Percentiles rank a stretch among this genome's conserved stretches.
phyloP scores from a whole-genome alignment of 1,140 invertebrate species.

The Drosophila subobscura region DNA sequence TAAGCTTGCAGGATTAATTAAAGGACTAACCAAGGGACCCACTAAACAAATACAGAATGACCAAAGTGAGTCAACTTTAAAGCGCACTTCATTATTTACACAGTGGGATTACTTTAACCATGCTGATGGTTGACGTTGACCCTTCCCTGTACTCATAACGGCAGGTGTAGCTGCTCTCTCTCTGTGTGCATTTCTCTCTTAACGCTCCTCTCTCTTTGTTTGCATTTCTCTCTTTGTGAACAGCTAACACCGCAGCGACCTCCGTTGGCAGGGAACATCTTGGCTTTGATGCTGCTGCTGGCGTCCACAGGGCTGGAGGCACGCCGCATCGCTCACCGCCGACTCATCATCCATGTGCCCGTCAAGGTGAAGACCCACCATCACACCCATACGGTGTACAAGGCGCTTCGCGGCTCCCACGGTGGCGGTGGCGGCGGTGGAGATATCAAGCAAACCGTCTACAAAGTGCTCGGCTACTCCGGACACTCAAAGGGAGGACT shows the following conservation, averaged over 20 bases:
- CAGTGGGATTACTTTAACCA: no score
- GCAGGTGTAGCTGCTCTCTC: no score
- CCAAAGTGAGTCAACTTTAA: constrained; percentile 50
- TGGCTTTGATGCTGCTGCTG: constrained; percentile 51
- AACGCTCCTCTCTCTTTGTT: background rate
- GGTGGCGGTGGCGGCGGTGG: constrained; percentile 44
- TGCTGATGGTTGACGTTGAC: no score
- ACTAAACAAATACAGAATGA: constrained; percentile 32
- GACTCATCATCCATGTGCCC: constrained; percentile 78
- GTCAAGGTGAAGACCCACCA: constrained; percentile 77
- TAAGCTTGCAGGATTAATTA: constrained; percentile 7
- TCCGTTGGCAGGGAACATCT: constrained; percentile 25
- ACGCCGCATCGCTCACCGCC: constrained; percentile 57
- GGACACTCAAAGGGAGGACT: constrained; percentile 35
- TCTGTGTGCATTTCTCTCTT: no score
- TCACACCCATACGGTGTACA: constrained; percentile 78
- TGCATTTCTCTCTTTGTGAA: background rate
- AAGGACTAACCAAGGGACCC: constrained; percentile 48
- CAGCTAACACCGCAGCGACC: constrained; percentile 16
- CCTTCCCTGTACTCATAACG: no score
- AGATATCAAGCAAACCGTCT: constrained; percentile 67
- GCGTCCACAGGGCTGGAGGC: constrained; percentile 51
- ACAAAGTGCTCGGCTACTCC: constrained; percentile 66
- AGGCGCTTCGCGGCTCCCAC: constrained; percentile 55
- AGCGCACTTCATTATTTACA: background rate